phyloP scores from a whole-genome alignment of 2,888 invertebrate genomes.

The Leucophenga montana region DNA sequence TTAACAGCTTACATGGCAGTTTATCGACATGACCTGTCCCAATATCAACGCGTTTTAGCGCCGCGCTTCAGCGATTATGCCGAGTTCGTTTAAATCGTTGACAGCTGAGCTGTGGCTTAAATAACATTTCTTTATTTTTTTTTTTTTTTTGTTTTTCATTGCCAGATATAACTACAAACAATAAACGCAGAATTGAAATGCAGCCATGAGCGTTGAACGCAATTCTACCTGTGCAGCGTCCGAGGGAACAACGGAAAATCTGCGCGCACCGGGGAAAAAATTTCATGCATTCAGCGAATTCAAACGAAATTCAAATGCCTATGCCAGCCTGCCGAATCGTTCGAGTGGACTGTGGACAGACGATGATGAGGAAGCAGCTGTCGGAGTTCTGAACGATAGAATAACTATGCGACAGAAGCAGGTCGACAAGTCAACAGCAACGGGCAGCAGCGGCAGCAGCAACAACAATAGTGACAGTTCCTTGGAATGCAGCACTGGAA shows the following conservation, averaged over 20 bases:
- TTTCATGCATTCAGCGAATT: slow-evolving; percentile 48
- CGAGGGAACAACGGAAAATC: slow-evolving; percentile 27
- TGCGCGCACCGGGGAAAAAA: slow-evolving; percentile 38
- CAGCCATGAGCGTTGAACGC: slow-evolving; percentile 10
- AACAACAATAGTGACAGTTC: slow-evolving; percentile 24
- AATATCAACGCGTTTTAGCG: neutral
- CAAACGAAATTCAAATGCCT: slow-evolving; percentile 57
- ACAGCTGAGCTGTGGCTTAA: neutral
- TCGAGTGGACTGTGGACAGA: slow-evolving; percentile 15
- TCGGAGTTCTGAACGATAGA: slow-evolving; percentile 20
- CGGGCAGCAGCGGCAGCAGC: slow-evolving; percentile 7
- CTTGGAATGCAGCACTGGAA: neutral
- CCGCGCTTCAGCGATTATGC: neutral
- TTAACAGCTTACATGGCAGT: slow-evolving; percentile 24
- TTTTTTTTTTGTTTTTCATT: slow-evolving; percentile 1
- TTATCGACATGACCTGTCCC: slow-evolving; percentile 19
- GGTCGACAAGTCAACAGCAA: neutral
- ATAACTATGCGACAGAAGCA: slow-evolving; percentile 7
- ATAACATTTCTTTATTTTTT: neutral
- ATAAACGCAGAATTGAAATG: slow-evolving; percentile 4
- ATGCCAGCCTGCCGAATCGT: slow-evolving; percentile 54
- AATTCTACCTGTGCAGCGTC: neutral
- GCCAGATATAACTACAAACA: neutral
- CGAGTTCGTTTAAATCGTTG: neutral
- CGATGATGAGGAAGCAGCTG: neutral